These are phyloP conservation scores for Planococcus citri DNA, from an alignment of 1,140 invertebrate genomes.

Conservation along the genomic window DNA sequence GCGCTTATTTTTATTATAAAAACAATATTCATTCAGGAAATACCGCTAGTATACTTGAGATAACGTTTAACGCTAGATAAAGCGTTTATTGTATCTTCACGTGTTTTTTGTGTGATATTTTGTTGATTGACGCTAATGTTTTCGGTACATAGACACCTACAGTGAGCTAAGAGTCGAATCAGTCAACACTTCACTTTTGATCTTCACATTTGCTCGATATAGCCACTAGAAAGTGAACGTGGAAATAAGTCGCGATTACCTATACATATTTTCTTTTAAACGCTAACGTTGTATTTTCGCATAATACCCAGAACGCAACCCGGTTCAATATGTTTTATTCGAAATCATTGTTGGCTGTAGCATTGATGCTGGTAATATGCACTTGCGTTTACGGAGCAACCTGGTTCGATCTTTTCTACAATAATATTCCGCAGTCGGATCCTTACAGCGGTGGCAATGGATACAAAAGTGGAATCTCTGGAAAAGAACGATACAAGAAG, in stretches of 20 bases:
- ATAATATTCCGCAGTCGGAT: not conserved
- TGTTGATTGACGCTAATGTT: conserved; percentile 3
- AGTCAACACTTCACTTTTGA: not conserved
- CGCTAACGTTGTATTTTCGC: not conserved
- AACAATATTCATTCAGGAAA: conserved; percentile 4
- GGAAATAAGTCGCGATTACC: not conserved
- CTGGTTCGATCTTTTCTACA: not conserved
- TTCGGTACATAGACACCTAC: not conserved
- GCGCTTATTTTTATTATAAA: conserved; percentile 4
- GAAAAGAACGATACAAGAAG: conserved; percentile 29
- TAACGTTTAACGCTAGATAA: not conserved
- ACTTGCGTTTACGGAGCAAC: not conserved
- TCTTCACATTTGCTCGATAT: not conserved
- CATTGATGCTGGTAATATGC: not conserved
- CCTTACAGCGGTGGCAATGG: not conserved
- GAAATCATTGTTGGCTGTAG: not conserved
- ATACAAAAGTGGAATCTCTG: not conserved
- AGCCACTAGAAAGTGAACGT: not conserved
- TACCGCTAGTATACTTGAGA: not conserved
- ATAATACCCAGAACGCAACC: too few species aligned
- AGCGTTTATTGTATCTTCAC: not conserved
- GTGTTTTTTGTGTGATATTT: not conserved
- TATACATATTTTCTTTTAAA: too few species aligned
- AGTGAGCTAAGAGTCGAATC: not conserved
- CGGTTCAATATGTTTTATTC: not conserved